Evolutionary conservation across 1,140 invertebrate species (phyloP).

Genomic region (Halyomorpha halys): DNA sequence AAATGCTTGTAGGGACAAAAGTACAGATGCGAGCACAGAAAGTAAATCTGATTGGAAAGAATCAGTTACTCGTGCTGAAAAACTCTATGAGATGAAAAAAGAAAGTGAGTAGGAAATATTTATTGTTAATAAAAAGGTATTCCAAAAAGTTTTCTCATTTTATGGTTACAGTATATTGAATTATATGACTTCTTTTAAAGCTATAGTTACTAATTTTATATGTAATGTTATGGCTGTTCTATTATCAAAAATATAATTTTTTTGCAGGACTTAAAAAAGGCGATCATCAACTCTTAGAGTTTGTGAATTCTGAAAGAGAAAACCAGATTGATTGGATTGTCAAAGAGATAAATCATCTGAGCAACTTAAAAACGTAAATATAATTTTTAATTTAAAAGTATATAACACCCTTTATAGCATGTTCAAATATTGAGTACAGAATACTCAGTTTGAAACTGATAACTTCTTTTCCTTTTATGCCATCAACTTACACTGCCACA

Average conservation of each 20-base stretch:
- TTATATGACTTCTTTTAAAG: too few relatives aligned
- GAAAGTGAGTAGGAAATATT: not conserved
- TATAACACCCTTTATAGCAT: too few relatives aligned
- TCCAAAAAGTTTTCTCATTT: not conserved
- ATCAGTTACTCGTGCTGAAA: slow-evolving; percentile 17
- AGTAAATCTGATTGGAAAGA: slow-evolving; percentile 13
- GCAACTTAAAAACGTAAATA: slow-evolving; percentile 39
- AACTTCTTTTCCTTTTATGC: too few relatives aligned
- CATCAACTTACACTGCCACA: too few relatives aligned
- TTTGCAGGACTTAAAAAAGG: not conserved
- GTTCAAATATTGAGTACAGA: too few relatives aligned
- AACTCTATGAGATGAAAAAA: slow-evolving; percentile 19
- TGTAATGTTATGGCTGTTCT: too few relatives aligned
- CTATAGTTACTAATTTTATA: too few relatives aligned
- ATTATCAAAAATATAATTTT: not conserved
- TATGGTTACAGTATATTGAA: not conserved
- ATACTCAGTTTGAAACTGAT: too few relatives aligned
- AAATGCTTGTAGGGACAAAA: not conserved
- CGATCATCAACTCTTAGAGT: slow-evolving; percentile 22
- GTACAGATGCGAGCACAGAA: slow-evolving; percentile 2
- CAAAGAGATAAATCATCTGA: slow-evolving; percentile 42
- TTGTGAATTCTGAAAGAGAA: slow-evolving; percentile 39
- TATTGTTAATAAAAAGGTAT: not conserved
- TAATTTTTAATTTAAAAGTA: slow-evolving; percentile 17
- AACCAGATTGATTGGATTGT: slow-evolving; percentile 43